phyloP scores from a whole-genome alignment of 2,113 vertebrate species.

The Eupsittula cactorum region DNA sequence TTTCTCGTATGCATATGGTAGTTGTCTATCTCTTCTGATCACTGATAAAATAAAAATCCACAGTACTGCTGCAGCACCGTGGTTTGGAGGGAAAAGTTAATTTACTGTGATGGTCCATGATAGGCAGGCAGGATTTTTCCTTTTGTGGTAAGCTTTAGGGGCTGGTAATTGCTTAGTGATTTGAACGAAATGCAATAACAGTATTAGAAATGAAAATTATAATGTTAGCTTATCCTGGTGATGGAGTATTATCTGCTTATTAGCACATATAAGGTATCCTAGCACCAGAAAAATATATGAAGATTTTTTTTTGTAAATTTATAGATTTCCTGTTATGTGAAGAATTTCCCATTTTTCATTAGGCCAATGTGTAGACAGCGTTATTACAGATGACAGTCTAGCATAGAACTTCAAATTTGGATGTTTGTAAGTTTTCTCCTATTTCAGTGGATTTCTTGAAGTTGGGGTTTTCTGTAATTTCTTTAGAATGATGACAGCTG shows the following conservation, averaged over 20 bases:
- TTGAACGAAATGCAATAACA: not conserved
- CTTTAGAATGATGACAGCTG: not conserved
- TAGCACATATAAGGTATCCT: not conserved
- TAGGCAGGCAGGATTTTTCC: not conserved
- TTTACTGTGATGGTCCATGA: not conserved
- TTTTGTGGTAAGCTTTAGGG: not conserved
- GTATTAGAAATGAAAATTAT: not conserved
- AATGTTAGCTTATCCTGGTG: not conserved
- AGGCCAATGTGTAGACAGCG: not conserved
- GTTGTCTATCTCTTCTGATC: not conserved
- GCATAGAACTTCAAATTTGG: not conserved
- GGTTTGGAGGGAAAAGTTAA: not conserved
- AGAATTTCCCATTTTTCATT: not conserved
- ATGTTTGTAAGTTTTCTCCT: not conserved
- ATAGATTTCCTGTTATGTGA: not conserved
- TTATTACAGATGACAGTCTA: not conserved
- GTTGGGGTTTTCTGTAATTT: not conserved
- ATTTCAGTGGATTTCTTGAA: not conserved
- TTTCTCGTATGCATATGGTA: not conserved
- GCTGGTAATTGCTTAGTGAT: not conserved
- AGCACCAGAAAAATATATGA: not conserved
- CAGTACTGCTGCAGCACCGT: not conserved
- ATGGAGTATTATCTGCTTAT: not conserved
- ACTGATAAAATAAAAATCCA: not conserved
- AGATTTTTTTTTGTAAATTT: not conserved